These are phyloP conservation scores for Micrastur ruficollis DNA, from an alignment of 2,797 vertebrate species.

Conservation along the genomic window DNA sequence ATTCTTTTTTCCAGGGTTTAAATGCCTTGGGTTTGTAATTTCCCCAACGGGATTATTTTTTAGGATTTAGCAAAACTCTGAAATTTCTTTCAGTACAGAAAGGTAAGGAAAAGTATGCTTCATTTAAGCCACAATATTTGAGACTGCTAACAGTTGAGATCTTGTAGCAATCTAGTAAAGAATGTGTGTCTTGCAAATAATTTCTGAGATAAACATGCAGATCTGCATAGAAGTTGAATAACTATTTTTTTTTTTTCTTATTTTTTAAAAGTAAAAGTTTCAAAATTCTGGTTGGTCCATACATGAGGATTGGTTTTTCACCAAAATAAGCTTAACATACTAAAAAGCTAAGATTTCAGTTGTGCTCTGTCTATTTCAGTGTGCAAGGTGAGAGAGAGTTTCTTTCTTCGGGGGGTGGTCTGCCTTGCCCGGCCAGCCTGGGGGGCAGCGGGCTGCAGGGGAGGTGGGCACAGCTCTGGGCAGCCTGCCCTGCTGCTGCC, in stretches of 20 bases:
- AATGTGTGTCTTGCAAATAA: background rate
- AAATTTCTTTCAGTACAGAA: background rate
- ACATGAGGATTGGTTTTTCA: background rate
- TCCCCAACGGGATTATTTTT: background rate
- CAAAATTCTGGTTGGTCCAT: background rate
- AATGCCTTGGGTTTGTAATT: background rate
- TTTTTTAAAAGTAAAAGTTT: background rate
- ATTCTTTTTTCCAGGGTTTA: background rate
- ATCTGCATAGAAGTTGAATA: background rate
- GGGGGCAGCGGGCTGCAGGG: no score
- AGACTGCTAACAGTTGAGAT: background rate
- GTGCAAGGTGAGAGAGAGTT: background rate
- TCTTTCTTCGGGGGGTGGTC: fast-evolving
- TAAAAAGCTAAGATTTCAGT: background rate
- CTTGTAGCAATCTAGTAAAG: background rate
- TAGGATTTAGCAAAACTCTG: background rate
- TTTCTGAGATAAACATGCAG: background rate
- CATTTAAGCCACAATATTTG: background rate
- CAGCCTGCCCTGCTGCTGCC: background rate
- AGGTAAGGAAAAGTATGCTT: background rate
- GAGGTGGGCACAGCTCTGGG: fast-evolving
- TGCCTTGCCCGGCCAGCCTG: fast-evolving
- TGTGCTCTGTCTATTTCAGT: background rate
- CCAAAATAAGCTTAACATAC: background rate
- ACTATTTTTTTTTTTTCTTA: background rate